phyloP scores from a whole-genome alignment of 1,140 invertebrate genomes.

The Heliconius himera region DNA sequence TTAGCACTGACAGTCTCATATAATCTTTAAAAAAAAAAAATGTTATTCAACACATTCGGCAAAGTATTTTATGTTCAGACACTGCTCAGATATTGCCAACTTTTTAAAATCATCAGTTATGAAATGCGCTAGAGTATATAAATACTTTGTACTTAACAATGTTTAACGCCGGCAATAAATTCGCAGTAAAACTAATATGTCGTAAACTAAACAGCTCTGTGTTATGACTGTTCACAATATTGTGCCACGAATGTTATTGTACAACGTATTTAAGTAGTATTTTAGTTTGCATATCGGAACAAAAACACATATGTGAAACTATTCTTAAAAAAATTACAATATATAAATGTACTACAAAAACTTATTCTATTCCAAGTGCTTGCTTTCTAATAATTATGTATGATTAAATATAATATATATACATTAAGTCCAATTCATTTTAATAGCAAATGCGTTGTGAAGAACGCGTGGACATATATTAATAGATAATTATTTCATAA shows the following conservation, averaged over 20 bases:
- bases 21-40: not conserved
- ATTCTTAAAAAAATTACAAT: slow-evolving; percentile 13
- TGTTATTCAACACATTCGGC: not conserved
- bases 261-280: slow-evolving; percentile 28
- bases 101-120: slow-evolving; percentile 25
- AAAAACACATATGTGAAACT: not conserved
- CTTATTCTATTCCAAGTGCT: not conserved
- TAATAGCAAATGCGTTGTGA: not conserved
- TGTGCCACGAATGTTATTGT: slow-evolving; percentile 30
- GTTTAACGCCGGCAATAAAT: slow-evolving; percentile 39
- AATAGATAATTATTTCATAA: slow-evolving; percentile 20
- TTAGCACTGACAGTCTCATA: not conserved
- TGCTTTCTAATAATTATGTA: slow-evolving; percentile 11
- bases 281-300: not conserved
- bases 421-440: not conserved
- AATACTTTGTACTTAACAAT: slow-evolving; percentile 52
- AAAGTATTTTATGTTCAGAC: not conserved
- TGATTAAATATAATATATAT: slow-evolving; percentile 14
- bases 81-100: slow-evolving; percentile 32
- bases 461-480: not conserved
- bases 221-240: slow-evolving; percentile 41
- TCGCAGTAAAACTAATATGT: slow-evolving; percentile 38
- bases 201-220: slow-evolving; percentile 36
- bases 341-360: slow-evolving; percentile 5
- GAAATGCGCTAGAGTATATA: slow-evolving; percentile 32